Conservation (phyloP, 2,797 vertebrate genomes). For the Diceros bicornis region DNA sequence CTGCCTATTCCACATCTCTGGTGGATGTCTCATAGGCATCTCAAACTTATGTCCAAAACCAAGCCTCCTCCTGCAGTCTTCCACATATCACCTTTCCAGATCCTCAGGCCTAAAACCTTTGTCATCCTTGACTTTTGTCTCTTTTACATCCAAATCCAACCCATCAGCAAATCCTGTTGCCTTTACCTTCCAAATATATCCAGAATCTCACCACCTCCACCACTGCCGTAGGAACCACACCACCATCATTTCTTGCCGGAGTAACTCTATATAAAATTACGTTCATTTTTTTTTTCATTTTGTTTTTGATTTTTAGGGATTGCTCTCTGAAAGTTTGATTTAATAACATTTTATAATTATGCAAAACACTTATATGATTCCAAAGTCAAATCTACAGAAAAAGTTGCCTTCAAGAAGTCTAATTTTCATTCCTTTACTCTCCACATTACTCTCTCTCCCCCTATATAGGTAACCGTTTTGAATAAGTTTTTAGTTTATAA, state of each 20-base stretch:
- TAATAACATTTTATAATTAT: slow-evolving; percentile 1
- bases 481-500: slow-evolving; percentile 33
- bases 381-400: slow-evolving; percentile 53
- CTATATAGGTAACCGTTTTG: neutral
- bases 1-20: neutral
- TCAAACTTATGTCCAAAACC: slow-evolving; percentile 9
- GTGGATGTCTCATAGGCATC: neutral
- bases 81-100: neutral
- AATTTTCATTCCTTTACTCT: slow-evolving; percentile 20
- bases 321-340: neutral
- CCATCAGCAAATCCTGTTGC: neutral
- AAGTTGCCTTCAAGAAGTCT: neutral
- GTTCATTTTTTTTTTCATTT: slow-evolving; percentile 9
- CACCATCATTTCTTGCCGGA: neutral
- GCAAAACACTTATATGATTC: neutral
- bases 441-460: neutral
- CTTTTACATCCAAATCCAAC: slow-evolving; percentile 1
- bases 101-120: neutral
- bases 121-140: neutral
- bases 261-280: neutral
- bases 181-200: slow-evolving; percentile 25
- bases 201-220: neutral
- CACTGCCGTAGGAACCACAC: neutral
- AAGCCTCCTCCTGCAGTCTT: neutral
- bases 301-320: slow-evolving; percentile 35